phyloP scores from a whole-genome alignment of 2,113 vertebrate species.

The Hippopotamus amphibius region DNA sequence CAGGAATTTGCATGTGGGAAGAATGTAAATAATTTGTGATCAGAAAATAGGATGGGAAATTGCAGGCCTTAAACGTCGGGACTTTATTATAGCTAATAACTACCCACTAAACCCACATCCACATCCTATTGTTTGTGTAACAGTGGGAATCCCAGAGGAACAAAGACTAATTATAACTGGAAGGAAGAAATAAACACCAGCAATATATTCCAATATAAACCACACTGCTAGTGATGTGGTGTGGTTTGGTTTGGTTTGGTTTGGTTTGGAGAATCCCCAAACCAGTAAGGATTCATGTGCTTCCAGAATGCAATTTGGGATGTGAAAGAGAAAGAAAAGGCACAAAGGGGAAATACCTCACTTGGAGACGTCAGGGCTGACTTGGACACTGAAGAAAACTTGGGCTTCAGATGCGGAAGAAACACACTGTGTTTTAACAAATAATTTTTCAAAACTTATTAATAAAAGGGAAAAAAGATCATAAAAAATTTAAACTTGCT shows the following conservation, averaged over 20 bases:
- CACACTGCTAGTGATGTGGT: not conserved
- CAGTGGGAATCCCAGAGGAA: not conserved
- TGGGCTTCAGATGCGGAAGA: not conserved
- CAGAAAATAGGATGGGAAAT: not conserved
- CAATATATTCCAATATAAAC: too few relatives aligned
- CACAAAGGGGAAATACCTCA: not conserved
- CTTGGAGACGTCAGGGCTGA: not conserved
- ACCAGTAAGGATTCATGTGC: not conserved
- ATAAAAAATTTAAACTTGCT: conserved; percentile 22
- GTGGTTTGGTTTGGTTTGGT: not conserved
- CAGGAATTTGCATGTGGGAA: not conserved
- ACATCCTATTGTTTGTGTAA: not conserved
- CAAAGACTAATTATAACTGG: not conserved
- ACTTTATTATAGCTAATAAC: not conserved
- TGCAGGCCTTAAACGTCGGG: not conserved
- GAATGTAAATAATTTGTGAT: not conserved
- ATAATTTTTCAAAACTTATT: not conserved
- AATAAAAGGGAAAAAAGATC: not conserved
- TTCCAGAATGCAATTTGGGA: not conserved
- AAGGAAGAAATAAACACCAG: not conserved
- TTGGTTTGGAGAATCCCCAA: not conserved
- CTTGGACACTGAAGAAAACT: not conserved
- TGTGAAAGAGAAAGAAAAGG: not conserved
- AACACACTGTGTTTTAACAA: not conserved
- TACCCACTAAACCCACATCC: not conserved